A percentile compares a stretch with the other conserved stretches of the same genome.
Conservation (phyloP, 2,888 invertebrate species). For the Cephus pygmeus region DNA sequence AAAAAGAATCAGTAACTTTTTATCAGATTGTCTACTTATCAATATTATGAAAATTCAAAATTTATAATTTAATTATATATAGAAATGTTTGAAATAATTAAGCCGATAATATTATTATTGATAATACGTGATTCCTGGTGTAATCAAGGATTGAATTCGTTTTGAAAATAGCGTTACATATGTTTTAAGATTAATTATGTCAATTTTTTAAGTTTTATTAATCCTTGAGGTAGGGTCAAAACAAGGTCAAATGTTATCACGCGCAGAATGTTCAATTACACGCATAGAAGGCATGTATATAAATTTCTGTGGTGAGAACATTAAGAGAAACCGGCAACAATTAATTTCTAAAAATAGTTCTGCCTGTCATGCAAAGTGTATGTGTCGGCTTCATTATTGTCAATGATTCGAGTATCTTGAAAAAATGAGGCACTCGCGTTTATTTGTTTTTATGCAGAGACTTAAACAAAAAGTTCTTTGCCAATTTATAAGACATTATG, state of each 20-base stretch:
- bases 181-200: neutral
- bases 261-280: neutral
- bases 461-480: neutral
- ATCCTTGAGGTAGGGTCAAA: neutral
- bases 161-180: neutral
- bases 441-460: neutral
- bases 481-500: neutral
- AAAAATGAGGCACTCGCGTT: neutral
- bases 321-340: neutral
- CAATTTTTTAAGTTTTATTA: neutral
- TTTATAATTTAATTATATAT: neutral
- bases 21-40: neutral
- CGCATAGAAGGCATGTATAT: neutral
- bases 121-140: neutral
- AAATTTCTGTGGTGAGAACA: neutral
- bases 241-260: neutral
- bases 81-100: neutral
- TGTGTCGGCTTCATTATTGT: neutral
- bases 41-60: neutral
- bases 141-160: neutral
- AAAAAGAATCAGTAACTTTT: neutral
- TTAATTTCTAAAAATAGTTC: neutral
- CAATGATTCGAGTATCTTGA: neutral
- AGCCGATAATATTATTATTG: neutral
- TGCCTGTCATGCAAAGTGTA: neutral